A percentile compares a stretch with the other conserved stretches of the same genome.
These are phyloP conservation scores for Pollenia griseotomentosa DNA, from an alignment of 2,888 invertebrate species.

Conservation along the genomic window DNA sequence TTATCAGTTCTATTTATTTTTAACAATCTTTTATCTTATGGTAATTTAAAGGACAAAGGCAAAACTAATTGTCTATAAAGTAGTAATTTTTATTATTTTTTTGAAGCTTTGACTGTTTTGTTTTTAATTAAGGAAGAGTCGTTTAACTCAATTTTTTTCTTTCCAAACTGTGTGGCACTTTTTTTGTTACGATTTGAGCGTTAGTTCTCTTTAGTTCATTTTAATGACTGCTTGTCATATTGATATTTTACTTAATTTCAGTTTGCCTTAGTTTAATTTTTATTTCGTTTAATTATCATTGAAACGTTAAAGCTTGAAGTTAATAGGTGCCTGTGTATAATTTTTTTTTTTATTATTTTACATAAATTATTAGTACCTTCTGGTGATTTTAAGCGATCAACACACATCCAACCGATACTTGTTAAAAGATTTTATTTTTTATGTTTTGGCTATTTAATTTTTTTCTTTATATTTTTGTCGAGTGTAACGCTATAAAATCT, in stretches of 20 bases:
- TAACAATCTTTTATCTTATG: too few species aligned
- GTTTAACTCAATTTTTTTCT: too few species aligned
- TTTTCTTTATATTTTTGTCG: constrained; percentile 8
- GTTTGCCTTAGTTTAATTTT: constrained; percentile 13
- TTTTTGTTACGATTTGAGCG: neutral
- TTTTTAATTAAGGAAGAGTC: too few species aligned
- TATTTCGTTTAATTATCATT: constrained; percentile 46
- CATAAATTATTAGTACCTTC: constrained; percentile 1
- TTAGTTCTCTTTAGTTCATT: constrained; percentile 46
- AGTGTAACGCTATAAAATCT: constrained; percentile 42
- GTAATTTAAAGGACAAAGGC: too few species aligned
- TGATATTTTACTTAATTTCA: constrained; percentile 48
- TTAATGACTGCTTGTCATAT: constrained; percentile 41
- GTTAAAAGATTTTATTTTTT: constrained; percentile 17
- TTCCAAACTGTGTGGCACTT: neutral
- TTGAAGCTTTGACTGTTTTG: too few species aligned
- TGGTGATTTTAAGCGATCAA: neutral
- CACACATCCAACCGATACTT: constrained; percentile 46
- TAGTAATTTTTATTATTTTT: too few species aligned
- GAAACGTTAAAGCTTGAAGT: constrained; percentile 52
- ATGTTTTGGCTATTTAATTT: constrained; percentile 19
- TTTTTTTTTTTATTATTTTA: constrained; percentile 10
- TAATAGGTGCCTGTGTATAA: constrained; percentile 34
- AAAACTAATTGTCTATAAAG: too few species aligned
- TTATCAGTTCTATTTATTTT: too few species aligned